Evolutionary conservation across 64 coral and sea anemone genomes (phyloP).

Genomic region (Acropora yongei): DNA sequence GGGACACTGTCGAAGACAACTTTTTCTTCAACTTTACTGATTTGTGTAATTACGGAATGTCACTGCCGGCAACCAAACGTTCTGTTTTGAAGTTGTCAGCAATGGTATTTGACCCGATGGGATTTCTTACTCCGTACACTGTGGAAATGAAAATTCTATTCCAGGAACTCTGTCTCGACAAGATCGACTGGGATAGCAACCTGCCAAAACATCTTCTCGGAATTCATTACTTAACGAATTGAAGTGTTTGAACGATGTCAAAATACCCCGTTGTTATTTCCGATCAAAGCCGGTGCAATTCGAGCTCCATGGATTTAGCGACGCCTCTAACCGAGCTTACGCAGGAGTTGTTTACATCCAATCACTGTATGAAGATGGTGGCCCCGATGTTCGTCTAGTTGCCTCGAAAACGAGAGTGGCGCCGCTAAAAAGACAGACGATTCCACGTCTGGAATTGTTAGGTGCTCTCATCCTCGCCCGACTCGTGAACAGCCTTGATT

Average conservation of each 20-base stretch:
- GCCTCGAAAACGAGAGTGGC: constrained; percentile 32
- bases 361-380: constrained; percentile 39
- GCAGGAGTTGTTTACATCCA: constrained; percentile 59
- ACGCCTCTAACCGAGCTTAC: constrained; percentile 41
- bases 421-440: neutral
- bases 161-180: constrained; percentile 53
- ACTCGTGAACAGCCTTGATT: constrained; percentile 22
- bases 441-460: constrained; percentile 52
- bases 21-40: constrained; percentile 51
- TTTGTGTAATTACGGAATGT: neutral
- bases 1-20: constrained; percentile 57
- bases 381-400: constrained; percentile 13
- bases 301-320: constrained; percentile 45
- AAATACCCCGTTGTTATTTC: constrained; percentile 51
- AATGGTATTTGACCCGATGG: constrained; percentile 56
- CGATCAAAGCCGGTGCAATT: constrained; percentile 12
- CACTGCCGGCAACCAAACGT: constrained; percentile 26
- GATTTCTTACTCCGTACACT: constrained; percentile 44
- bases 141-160: constrained; percentile 66
- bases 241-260: constrained; percentile 4
- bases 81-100: constrained; percentile 47
- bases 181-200: constrained; percentile 11
- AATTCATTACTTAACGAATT: constrained; percentile 16
- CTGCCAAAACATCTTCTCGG: neutral
- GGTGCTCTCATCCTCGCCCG: constrained; percentile 43